Evolutionary conservation across 2,113 vertebrate genomes (phyloP), one percentile per base, ranked within the genome.

Genomic region (Astatotilapia flaviijosephi): DNA sequence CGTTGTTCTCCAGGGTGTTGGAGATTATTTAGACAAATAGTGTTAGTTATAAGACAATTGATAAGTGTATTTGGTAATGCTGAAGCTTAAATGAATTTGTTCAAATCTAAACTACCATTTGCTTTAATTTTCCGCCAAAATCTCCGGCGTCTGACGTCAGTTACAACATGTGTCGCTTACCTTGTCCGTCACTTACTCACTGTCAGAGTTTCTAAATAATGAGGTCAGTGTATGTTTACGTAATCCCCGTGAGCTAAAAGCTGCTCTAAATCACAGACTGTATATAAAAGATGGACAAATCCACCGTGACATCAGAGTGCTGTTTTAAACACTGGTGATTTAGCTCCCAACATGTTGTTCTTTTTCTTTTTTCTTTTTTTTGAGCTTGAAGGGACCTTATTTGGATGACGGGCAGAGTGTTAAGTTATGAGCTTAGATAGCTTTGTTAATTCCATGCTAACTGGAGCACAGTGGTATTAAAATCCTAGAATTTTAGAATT

Each of bases 281-380:
- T 47, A 31, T 77, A 49, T 77, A 77, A 49, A 49, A 49, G 42
- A 31, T 49, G 26, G 70, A 31, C 26, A 49, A 28, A 75, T 10
- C 70, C 3, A 75, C 3, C 0, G 1, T 47, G 21, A 7, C 9
- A 17, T 28, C 14, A 31, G 28, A 10, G 14, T 19, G 26, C 42
- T 19, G 6, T 77, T 77, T 77, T 77, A 47, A 77, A 31, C 42
- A 19, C 17, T 5, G 9, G 9, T 45, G 26, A 49, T 49, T 28
- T 75, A 47, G 40, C 70, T 75, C 23, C 14, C 40, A 28, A 17
- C 14, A 10, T 75, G 21, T 47, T 75, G 6, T 75, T 73, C 6
- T 26, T 47, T 28, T 47, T 11, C 3, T 2, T 58, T 4, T 0
- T 1, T 7, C 0, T 6, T 2, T 40, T 26, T 17, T 60, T 31